Conservation (phyloP, 2,113 vertebrate genomes). For the Acanthisitta chloris region DNA sequence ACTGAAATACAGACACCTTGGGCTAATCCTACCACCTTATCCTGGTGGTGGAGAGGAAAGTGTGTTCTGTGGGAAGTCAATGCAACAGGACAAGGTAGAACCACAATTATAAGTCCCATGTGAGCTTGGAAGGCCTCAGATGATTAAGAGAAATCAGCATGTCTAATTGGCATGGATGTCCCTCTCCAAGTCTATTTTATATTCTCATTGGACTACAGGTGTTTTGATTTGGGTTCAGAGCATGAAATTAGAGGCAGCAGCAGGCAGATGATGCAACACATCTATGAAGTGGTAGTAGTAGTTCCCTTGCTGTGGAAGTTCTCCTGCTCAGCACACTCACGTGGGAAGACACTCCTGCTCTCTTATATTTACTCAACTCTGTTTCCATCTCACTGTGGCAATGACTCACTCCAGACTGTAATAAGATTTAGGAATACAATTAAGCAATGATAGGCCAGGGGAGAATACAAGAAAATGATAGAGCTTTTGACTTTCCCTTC, state of each 20-base stretch:
- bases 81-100: not conserved
- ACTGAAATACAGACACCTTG: not conserved
- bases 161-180: conserved; percentile 21
- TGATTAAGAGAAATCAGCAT: not conserved
- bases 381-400: not conserved
- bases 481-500: conserved; percentile 32
- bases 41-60: not conserved
- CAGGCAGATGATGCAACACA: conserved; percentile 18
- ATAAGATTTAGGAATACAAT: conserved; percentile 36
- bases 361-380: not conserved
- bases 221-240: conserved; percentile 21
- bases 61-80: not conserved
- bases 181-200: not conserved
- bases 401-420: conserved; percentile 29
- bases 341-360: not conserved
- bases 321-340: not conserved
- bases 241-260: conserved; percentile 34
- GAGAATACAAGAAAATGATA: conserved; percentile 1
- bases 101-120: not conserved
- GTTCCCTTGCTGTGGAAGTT: not conserved
- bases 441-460: conserved; percentile 36
- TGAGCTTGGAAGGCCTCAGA: not conserved
- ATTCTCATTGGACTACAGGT: not conserved
- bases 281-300: not conserved
- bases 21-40: not conserved